phyloP scores from a whole-genome alignment of 2,888 invertebrate species.

The Pollenia griseotomentosa region DNA sequence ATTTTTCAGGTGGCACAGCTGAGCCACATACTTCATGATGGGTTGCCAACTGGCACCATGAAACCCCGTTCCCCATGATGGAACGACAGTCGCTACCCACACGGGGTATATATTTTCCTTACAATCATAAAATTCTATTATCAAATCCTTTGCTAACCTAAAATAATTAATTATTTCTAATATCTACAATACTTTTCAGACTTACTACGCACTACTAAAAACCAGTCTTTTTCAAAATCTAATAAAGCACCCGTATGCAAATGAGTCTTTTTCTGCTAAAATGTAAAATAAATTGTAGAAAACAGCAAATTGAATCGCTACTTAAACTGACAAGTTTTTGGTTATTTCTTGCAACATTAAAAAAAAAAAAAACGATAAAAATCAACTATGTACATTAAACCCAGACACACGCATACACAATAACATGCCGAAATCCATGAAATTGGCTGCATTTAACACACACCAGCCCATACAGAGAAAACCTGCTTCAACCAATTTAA shows the following conservation, averaged over 20 bases:
- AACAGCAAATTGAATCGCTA: constrained; percentile 28
- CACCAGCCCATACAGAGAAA: background rate
- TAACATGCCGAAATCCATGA: background rate
- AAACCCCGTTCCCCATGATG: too few species aligned
- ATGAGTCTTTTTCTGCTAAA: background rate
- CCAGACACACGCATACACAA: constrained; percentile 9
- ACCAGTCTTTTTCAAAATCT: background rate
- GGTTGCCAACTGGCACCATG: too few species aligned
- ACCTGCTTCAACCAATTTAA: background rate
- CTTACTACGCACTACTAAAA: too few species aligned
- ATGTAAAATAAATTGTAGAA: constrained; percentile 13
- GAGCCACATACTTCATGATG: too few species aligned
- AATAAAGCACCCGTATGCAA: background rate
- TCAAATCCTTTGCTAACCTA: too few species aligned
- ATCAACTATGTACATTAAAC: background rate
- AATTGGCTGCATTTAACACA: background rate
- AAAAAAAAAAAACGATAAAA: constrained; percentile 5
- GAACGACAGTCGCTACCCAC: too few species aligned
- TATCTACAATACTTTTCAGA: too few species aligned
- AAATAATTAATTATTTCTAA: too few species aligned
- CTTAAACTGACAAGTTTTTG: constrained; percentile 9
- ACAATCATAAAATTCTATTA: too few species aligned
- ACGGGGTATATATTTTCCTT: background rate
- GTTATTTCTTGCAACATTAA: background rate
- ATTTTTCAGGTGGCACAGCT: too few species aligned